phyloP scores from a whole-genome alignment of 2,888 invertebrate species.

The Myopa testacea region DNA sequence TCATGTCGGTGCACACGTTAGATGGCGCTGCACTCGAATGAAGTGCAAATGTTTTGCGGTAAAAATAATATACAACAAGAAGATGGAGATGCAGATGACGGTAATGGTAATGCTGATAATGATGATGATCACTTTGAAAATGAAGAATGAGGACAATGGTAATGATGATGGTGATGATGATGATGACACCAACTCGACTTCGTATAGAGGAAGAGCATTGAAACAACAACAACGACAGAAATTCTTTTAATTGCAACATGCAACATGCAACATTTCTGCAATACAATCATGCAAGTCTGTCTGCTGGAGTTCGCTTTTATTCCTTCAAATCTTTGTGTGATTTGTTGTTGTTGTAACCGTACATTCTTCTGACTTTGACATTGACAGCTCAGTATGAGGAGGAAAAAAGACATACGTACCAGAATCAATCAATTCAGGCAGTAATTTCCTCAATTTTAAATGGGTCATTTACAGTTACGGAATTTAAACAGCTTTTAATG shows the following conservation, averaged over 20 bases:
- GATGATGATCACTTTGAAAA: not conserved
- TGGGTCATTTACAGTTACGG: constrained; percentile 5
- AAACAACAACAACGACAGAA: not conserved
- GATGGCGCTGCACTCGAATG: constrained; percentile 34
- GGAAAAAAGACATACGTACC: not conserved
- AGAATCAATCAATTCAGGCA: constrained; percentile 14
- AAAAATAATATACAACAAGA: not conserved
- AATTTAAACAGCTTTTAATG: not conserved
- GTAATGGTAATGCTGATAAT: not conserved
- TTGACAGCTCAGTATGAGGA: not conserved
- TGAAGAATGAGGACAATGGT: not conserved
- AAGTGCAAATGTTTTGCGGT: constrained; percentile 39
- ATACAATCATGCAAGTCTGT: constrained; percentile 13
- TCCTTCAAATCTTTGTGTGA: not conserved
- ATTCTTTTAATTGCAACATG: constrained; percentile 9
- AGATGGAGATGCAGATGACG: not conserved
- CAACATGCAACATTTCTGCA: constrained; percentile 19
- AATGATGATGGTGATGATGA: not conserved
- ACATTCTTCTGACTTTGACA: constrained; percentile 5
- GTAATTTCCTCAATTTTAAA: constrained; percentile 2
- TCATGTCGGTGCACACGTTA: constrained; percentile 11
- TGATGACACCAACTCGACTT: not conserved
- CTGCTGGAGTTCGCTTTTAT: not conserved
- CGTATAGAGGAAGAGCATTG: not conserved
- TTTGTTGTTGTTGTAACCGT: not conserved